These are phyloP conservation scores for Megalops atlanticus DNA, from an alignment of 2,113 vertebrate species.

Conservation along the genomic window DNA sequence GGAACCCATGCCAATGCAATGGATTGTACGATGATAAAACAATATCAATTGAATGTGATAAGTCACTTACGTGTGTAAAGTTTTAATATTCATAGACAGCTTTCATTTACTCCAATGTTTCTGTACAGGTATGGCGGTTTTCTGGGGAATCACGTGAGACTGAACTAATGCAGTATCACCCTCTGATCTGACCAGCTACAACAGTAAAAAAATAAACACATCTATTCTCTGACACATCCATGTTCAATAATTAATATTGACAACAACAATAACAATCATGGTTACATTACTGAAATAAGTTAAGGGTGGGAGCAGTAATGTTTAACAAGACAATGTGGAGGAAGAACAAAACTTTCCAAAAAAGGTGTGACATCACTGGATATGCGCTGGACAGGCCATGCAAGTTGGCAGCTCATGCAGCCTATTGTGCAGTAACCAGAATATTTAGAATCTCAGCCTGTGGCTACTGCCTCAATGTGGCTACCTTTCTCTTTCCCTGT, in stretches of 20 bases:
- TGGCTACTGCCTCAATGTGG: not conserved
- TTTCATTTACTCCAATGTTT: not conserved
- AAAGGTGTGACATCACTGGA: not conserved
- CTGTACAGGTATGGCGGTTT: not conserved
- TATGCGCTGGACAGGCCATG: not conserved
- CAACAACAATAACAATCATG: not conserved
- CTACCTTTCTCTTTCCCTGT: not conserved
- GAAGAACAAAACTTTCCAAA: not conserved
- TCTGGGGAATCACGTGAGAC: not conserved
- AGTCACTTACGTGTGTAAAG: too few relatives aligned
- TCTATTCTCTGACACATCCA: not conserved
- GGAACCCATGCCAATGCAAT: not conserved
- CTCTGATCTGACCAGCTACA: not conserved
- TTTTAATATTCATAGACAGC: not conserved
- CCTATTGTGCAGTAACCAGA: not conserved
- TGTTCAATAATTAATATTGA: not conserved
- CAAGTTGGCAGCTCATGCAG: not conserved
- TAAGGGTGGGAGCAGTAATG: not conserved
- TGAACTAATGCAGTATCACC: not conserved
- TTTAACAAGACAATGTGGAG: not conserved
- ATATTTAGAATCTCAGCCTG: not conserved
- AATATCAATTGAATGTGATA: too few relatives aligned
- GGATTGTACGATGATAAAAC: not conserved
- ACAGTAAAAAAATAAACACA: slow-evolving; percentile 8
- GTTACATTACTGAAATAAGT: slow-evolving; percentile 15